Conservation (phyloP, 2,113 vertebrate species). For the Acanthochromis polyacanthus region DNA sequence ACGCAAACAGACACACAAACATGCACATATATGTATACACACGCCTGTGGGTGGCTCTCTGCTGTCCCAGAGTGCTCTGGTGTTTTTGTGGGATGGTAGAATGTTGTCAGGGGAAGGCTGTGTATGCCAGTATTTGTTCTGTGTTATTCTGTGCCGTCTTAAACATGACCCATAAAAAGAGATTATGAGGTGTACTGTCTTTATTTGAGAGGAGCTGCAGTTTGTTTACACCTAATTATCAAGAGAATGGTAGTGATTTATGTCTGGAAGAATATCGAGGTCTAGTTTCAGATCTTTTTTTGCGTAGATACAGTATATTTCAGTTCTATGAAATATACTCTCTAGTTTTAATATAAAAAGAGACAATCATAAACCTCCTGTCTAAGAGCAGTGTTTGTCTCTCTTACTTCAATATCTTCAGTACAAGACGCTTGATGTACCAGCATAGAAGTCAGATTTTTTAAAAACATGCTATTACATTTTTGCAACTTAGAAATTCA, state of each 20-base stretch:
- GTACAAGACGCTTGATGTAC: too few relatives aligned
- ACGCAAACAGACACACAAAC: constrained; percentile 29
- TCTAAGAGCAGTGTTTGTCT: too few relatives aligned
- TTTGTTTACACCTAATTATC: constrained; percentile 13
- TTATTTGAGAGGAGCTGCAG: constrained; percentile 44
- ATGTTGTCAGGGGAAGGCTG: constrained; percentile 46
- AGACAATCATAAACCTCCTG: too few relatives aligned
- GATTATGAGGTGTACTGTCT: constrained; percentile 53
- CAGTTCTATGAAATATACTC: too few relatives aligned
- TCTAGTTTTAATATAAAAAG: too few relatives aligned
- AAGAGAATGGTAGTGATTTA: background rate
- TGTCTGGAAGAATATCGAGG: constrained; percentile 5
- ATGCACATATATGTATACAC: constrained; percentile 12
- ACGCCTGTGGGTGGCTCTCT: constrained; percentile 35
- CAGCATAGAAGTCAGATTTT: too few relatives aligned
- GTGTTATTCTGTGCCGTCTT: constrained; percentile 69
- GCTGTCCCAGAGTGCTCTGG: constrained; percentile 58
- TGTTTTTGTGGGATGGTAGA: constrained; percentile 36
- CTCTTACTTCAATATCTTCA: too few relatives aligned
- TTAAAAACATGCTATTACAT: too few relatives aligned
- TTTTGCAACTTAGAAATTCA: too few relatives aligned
- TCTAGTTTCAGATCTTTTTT: background rate
- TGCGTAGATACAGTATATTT: too few relatives aligned
- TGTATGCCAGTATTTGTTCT: constrained; percentile 70
- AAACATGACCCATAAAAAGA: constrained; percentile 75